Percentiles rank a stretch among this genome's conserved stretches.
These are phyloP conservation scores for Athalia circularis DNA, from an alignment of 2,888 invertebrate species.

Conservation along the genomic window DNA sequence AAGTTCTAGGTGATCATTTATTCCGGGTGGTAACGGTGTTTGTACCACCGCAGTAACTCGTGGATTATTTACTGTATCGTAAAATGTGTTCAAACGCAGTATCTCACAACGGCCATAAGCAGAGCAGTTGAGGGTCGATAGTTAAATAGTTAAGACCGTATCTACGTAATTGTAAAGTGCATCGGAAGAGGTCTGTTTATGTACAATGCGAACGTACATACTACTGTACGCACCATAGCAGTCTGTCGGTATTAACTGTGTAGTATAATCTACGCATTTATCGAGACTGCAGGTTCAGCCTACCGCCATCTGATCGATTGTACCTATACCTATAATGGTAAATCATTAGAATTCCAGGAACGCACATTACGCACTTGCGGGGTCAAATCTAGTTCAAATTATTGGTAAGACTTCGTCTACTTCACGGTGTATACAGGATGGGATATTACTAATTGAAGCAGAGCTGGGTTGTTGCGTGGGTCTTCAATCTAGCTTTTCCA, in stretches of 20 bases:
- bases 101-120: slow-evolving; percentile 17
- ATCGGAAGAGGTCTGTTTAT: slow-evolving; percentile 14
- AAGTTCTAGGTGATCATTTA: slow-evolving; percentile 40
- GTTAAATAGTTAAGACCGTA: slow-evolving; percentile 29
- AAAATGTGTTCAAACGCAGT: slow-evolving; percentile 41
- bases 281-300: not conserved
- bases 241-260: not conserved
- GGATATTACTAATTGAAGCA: not conserved
- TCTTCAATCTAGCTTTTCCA: not conserved
- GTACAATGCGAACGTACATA: not conserved
- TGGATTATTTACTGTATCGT: slow-evolving; percentile 46
- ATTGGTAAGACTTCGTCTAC: slow-evolving; percentile 19
- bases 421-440: not conserved
- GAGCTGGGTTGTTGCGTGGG: not conserved
- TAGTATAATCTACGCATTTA: not conserved
- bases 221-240: not conserved
- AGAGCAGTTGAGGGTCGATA: slow-evolving; percentile 22
- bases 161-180: slow-evolving; percentile 40
- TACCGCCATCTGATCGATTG: slow-evolving; percentile 36
- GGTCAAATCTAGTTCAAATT: slow-evolving; percentile 9
- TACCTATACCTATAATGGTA: slow-evolving; percentile 9
- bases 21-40: slow-evolving; percentile 43
- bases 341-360: slow-evolving; percentile 22
- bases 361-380: not conserved
- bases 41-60: slow-evolving; percentile 38